phyloP scores from a whole-genome alignment of 2,888 invertebrate genomes.

The Hoplodrina ambigua region DNA sequence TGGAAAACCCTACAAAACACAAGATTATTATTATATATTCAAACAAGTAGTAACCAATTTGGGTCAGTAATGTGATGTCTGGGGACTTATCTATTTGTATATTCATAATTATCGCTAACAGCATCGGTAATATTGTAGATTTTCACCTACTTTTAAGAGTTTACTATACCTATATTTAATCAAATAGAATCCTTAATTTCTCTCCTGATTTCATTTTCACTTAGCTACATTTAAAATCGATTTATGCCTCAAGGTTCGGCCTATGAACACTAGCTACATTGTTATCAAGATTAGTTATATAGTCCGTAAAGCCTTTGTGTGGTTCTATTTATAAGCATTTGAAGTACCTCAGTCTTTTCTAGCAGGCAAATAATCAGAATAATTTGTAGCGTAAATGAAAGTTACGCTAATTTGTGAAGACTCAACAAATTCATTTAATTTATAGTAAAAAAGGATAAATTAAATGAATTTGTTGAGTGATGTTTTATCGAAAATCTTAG shows the following conservation, averaged over 20 bases:
- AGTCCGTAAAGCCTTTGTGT: conserved; percentile 31
- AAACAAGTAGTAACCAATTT: conserved; percentile 29
- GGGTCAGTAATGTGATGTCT: conserved; percentile 24
- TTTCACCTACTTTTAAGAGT: neutral
- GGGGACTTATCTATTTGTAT: conserved; percentile 24
- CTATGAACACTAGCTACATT: conserved; percentile 29
- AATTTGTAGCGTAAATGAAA: conserved; percentile 7
- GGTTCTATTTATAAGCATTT: conserved; percentile 18
- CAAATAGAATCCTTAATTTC: conserved; percentile 20
- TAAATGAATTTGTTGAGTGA: neutral
- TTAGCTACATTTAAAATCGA: conserved; percentile 21
- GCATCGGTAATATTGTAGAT: neutral
- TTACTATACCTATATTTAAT: neutral
- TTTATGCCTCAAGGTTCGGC: conserved; percentile 8
- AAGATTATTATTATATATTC: conserved; percentile 10
- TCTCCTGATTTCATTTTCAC: conserved; percentile 23
- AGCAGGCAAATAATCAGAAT: neutral
- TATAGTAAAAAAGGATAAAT: neutral
- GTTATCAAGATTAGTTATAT: conserved; percentile 35
- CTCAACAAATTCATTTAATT: no score
- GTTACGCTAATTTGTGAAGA: neutral
- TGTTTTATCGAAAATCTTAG: conserved; percentile 3
- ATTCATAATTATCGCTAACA: conserved; percentile 11
- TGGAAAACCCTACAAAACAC: no score
- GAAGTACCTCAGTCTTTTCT: conserved; percentile 18